Evolutionary conservation across 2,113 vertebrate species (phyloP), one percentile per base, ranked within the genome.

Genomic region (Isurus oxyrinchus): DNA sequence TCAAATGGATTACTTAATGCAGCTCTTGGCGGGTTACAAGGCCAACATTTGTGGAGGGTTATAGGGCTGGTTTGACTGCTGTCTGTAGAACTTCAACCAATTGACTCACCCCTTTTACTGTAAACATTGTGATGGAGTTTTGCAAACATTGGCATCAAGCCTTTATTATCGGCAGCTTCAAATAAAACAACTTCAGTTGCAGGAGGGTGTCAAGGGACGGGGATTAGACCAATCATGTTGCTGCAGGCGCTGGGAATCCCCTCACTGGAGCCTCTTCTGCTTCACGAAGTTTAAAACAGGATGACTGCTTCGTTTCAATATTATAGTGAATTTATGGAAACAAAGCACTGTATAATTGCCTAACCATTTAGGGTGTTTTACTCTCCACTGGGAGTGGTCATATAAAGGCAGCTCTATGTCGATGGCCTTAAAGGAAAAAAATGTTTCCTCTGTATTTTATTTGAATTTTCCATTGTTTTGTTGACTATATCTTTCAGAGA

Each of bases 401-500:
- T 19, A 11, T 61, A 40, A 79, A 40, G n/a, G 79, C n/a, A 81
- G 40, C 4, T 4, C n/a, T 14, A 40, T 40, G n/a, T 19, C 4
- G 19, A 84, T 44, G n/a, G 79, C 14, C 14, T 84, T 4, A 44
- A 84, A 84, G 76, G 35, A 21, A 72, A 27, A 49, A 57, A 90
- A 14, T 49, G 8, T 3, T 23, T 57, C 40, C 27, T 91, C 53
- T 1, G 40, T 93, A 6, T 94, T 14, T 59, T 40, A n/a, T 40
- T 81, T 84, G 40, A 40, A 19, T 19, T 40, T 84, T 84, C 19
- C 5, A 44, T 4, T 40, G 3, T 79, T 35, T 27, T 49, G 7
- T 49, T 44, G 61, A 55, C 10, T 25, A 96, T 2, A n/a, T n/a
- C 96, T 96, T 97, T 97, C 97, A 99, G 98, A 98, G 97, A 96